These are phyloP conservation scores for Monarcha castaneiventris DNA, from an alignment of 2,113 vertebrate genomes.

Conservation along the genomic window DNA sequence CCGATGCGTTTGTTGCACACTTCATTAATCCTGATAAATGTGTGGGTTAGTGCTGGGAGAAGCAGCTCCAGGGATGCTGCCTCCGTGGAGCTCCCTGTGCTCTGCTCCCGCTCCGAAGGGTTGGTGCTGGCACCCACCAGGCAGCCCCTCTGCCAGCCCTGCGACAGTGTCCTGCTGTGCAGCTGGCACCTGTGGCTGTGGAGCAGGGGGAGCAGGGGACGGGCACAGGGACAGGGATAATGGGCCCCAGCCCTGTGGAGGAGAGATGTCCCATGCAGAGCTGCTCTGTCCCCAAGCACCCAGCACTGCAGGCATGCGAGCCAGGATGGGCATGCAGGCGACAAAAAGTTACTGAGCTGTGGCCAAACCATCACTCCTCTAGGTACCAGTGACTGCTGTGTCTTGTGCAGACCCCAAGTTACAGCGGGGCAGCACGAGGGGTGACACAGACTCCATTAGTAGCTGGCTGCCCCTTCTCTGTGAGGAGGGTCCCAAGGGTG, in stretches of 20 bases:
- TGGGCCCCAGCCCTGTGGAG: neutral
- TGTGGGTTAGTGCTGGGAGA: neutral
- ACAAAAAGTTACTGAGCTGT: neutral
- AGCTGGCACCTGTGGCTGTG: neutral
- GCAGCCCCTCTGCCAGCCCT: neutral
- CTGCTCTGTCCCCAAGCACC: neutral
- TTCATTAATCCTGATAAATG: constrained; percentile 47
- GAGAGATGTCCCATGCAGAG: neutral
- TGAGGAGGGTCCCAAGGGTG: neutral
- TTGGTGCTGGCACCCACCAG: fast-evolving
- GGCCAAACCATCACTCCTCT: neutral
- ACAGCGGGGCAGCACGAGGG: fast-evolving
- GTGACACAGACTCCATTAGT: fast-evolving
- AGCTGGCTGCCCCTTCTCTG: neutral
- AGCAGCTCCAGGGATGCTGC: neutral
- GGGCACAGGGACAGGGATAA: neutral
- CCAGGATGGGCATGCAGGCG: fast-evolving
- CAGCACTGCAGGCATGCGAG: neutral
- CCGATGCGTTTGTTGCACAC: neutral
- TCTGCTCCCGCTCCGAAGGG: fast-evolving
- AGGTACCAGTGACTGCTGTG: fast-evolving
- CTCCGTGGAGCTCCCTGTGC: neutral
- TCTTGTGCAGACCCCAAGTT: neutral
- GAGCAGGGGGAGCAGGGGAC: neutral
- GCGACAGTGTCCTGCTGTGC: neutral